Base-by-base conservation (phyloP, 2,888 invertebrate species). In the Chrysina gloriosa region DNA sequence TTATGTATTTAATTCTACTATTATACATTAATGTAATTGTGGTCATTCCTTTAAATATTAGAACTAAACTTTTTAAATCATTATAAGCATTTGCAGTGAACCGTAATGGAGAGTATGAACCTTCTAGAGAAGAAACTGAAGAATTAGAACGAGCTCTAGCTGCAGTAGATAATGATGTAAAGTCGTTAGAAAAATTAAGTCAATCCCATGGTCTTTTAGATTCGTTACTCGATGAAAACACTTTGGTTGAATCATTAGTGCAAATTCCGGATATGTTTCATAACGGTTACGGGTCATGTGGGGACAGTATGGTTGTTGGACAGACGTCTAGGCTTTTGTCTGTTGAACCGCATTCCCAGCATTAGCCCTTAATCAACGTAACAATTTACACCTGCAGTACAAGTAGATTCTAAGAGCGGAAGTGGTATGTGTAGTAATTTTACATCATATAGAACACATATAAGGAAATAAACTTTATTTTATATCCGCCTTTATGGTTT, bases 111-210 rank as follows among this genome's bases (percentile, higher is more conserved):
- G 89, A 89, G 72, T 89, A 89, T 76, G 88, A 89, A 76, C 90
- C 90, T 34, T 88, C 90, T 54, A 87, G 89, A 79, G 95, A 94
- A 79, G 95, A 96, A 83, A 91, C 94, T 31, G 95, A 95, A 73
- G 95, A 95, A 81, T 83, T 96, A 75, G 95, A 95, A 79, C 89
- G 95, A 69, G 95, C 95, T 5, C 83, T 96, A 71, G 92, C 92
- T 74, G 90, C 90, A 52, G 92, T 92, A 47, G 91, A 92, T 79
- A 89, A 90, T 79, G 90, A 90, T 78, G 89, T 90, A 16, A 88
- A 90, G 81, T 89, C 89, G 67, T 82, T 91, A 75, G 90, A 91
- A 79, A 89, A 90, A 81, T 84, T 89, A 81, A 89, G 89, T 64
- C 86, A 86, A 73, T 84, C 87, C 3, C 86, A 87, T 70, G 87